phyloP scores from a whole-genome alignment of 2,113 vertebrate genomes.

The Anarhynchus alexandrinus region DNA sequence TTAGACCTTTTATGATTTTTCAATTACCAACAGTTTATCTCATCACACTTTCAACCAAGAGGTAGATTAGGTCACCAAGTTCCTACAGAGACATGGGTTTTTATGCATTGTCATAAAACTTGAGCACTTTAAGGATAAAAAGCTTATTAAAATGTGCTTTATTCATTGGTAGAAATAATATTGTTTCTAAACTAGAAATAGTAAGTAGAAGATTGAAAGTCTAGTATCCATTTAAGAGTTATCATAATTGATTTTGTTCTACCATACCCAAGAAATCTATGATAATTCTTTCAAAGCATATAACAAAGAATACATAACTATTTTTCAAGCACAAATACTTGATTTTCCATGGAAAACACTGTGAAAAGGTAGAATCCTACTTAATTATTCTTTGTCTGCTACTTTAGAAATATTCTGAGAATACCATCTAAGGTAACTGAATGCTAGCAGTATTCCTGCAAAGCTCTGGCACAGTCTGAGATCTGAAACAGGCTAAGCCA shows the following conservation, averaged over 20 bases:
- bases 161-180: not conserved
- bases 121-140: not conserved
- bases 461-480: not conserved
- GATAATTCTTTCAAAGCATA: not conserved
- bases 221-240: not conserved
- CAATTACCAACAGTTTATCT: not conserved
- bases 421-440: not conserved
- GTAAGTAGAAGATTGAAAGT: not conserved
- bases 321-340: not conserved
- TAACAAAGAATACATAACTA: not conserved
- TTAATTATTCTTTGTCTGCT: not conserved
- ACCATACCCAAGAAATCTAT: not conserved
- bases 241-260: not conserved
- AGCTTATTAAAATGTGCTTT: not conserved
- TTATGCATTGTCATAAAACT: not conserved
- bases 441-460: not conserved
- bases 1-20: not conserved
- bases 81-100: not conserved
- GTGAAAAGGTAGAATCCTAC: not conserved
- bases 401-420: not conserved
- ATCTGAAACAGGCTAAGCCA: not conserved
- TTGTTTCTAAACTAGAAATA: not conserved
- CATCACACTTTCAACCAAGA: not conserved
- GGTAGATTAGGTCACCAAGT: not conserved
- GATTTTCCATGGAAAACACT: not conserved